phyloP scores from a whole-genome alignment of 2,888 invertebrate species.

The Orchesellides sinensis region DNA sequence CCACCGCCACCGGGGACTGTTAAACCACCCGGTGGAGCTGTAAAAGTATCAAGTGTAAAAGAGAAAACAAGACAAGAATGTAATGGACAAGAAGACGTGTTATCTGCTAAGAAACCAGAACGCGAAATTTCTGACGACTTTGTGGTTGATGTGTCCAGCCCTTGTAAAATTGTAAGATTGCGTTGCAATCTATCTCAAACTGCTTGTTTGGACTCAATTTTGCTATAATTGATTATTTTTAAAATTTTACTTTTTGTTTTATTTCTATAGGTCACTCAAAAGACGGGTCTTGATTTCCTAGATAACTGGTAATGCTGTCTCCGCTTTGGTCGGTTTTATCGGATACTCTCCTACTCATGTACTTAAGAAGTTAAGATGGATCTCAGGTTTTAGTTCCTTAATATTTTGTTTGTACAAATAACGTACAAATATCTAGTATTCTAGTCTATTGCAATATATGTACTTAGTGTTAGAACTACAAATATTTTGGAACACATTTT shows the following conservation, averaged over 20 bases:
- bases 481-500: background rate
- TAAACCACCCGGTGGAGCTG: slow-evolving; percentile 57
- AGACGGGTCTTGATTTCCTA: slow-evolving; percentile 74
- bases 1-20: slow-evolving; percentile 71
- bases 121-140: slow-evolving; percentile 67
- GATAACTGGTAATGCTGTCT: slow-evolving; percentile 71
- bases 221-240: too few species aligned
- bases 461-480: too few species aligned
- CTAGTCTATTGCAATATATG: too few species aligned
- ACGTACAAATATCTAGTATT: background rate
- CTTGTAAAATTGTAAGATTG: slow-evolving; percentile 73
- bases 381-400: background rate
- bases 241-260: slow-evolving; percentile 12
- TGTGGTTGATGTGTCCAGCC: slow-evolving; percentile 73
- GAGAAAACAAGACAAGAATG: slow-evolving; percentile 3
- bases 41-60: slow-evolving; percentile 39
- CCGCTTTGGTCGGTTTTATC: too few species aligned
- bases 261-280: slow-evolving; percentile 71
- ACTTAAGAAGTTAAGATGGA: too few species aligned
- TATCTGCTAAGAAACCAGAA: background rate
- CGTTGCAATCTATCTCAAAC: slow-evolving; percentile 13
- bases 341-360: too few species aligned
- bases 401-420: background rate
- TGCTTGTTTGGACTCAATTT: background rate
- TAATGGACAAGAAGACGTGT: background rate